phyloP scores from a whole-genome alignment of 2,888 invertebrate genomes.

The Lysandra bellargus region DNA sequence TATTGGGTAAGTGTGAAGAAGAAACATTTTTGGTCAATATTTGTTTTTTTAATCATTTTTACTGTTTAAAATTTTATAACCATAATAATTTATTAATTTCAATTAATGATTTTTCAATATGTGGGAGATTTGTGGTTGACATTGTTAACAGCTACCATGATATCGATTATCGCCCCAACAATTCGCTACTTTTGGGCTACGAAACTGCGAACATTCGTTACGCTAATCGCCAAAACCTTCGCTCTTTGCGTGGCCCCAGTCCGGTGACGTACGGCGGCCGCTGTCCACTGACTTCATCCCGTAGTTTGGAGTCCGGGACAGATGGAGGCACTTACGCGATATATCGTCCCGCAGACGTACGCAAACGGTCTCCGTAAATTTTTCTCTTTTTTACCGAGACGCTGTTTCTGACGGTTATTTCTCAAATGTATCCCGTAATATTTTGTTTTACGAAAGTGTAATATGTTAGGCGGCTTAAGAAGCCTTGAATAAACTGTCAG shows the following conservation, averaged over 20 bases:
- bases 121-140: no score
- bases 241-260: neutral
- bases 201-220: neutral
- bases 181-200: no score
- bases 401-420: neutral
- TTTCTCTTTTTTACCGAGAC: slow-evolving; percentile 7
- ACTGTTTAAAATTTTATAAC: no score
- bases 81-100: no score
- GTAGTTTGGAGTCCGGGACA: slow-evolving; percentile 40
- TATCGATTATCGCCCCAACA: no score
- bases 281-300: slow-evolving; percentile 52
- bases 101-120: no score
- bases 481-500: neutral
- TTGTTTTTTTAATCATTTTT: no score
- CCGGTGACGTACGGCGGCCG: slow-evolving; percentile 32
- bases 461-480: neutral
- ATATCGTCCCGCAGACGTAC: slow-evolving; percentile 40
- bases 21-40: no score
- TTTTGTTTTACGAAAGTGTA: neutral
- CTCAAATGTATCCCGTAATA: neutral
- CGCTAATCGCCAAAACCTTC: neutral
- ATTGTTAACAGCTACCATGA: no score
- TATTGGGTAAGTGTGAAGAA: no score
- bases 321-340: slow-evolving; percentile 48
- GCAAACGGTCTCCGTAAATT: neutral